Evolutionary conservation across 2,113 vertebrate genomes (phyloP).

Genomic region (Neomonachus schauinslandi): DNA sequence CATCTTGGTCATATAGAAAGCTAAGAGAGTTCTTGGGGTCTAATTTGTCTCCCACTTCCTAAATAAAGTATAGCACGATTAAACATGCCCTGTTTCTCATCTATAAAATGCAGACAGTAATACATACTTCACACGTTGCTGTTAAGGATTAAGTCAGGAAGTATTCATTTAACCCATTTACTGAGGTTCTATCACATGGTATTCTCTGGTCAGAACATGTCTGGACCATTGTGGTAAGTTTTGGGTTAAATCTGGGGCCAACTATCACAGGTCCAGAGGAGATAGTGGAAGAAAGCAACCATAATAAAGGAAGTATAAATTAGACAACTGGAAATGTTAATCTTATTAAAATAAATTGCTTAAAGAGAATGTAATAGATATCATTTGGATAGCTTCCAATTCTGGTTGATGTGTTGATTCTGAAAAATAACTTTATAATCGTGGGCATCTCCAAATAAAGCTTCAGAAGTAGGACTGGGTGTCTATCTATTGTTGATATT

Average conservation of each 20-base stretch:
- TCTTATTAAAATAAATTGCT: background rate
- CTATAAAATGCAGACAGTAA: background rate
- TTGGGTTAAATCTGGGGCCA: background rate
- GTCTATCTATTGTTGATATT: background rate
- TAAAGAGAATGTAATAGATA: background rate
- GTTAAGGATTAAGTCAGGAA: background rate
- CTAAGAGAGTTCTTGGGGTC: background rate
- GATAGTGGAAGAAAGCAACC: background rate
- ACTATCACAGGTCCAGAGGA: background rate
- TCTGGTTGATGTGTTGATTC: background rate
- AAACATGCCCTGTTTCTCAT: background rate
- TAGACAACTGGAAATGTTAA: background rate
- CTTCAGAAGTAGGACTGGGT: background rate
- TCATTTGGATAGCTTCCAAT: background rate
- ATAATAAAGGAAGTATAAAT: background rate
- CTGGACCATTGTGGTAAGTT: background rate
- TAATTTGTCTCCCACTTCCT: background rate
- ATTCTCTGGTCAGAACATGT: background rate
- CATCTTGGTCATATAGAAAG: background rate
- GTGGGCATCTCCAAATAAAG: background rate
- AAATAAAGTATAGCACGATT: background rate
- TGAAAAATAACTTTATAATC: background rate
- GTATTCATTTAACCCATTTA: background rate
- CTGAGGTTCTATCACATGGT: background rate
- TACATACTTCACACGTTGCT: background rate